Base-by-base conservation (phyloP, 2,113 vertebrate species). In the Monopterus albus region DNA sequence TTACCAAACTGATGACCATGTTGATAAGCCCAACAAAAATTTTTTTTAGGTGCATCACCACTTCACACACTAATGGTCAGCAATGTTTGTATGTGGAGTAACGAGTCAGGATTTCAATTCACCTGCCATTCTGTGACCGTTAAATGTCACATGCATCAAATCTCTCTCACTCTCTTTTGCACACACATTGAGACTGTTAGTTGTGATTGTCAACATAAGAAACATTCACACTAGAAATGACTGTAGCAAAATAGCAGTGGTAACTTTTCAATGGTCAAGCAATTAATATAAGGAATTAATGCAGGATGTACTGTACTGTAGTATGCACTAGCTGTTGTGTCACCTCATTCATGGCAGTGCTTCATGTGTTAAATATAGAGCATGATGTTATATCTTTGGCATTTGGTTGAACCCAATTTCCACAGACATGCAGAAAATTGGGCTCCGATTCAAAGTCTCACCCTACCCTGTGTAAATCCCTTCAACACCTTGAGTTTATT, bases 91-190 rank as follows among this genome's bases (percentile, higher is more conserved):
- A 7, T 26, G 15, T 38, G 47, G 51, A 2, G 1, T 31, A 13
- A 15, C 18, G 9, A 49, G 53, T 49, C 53, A 20, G 39, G 65
- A 72, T 62, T 35, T 25, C 20, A 70, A 12, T 45, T 83, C 77
- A 81, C 80, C 80, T 75, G 80, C 53, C 29, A 10, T 2, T 36
- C 42, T 67, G 52, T 60, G 46, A 64, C 79, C 59, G 75, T 89
- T 85, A 42, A 79, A 65, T 58, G 58, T 39, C 21, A 26, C 36
- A 20, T 52, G 69, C 33, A 75, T 66, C 50, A 64, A 56, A 84
- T 70, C 57, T 52, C 23, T 47, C 7, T 17, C 1, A 17, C 36
- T 46, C 13, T 26, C n/a, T 47, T 3, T 47, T 6, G 21, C 31
- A 2, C 18, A 21, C 23, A 7, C n/a, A n/a, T n/a, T n/a, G 9